These are phyloP conservation scores for Sericinus montela DNA, from an alignment of 2,888 invertebrate genomes.

Conservation along the genomic window DNA sequence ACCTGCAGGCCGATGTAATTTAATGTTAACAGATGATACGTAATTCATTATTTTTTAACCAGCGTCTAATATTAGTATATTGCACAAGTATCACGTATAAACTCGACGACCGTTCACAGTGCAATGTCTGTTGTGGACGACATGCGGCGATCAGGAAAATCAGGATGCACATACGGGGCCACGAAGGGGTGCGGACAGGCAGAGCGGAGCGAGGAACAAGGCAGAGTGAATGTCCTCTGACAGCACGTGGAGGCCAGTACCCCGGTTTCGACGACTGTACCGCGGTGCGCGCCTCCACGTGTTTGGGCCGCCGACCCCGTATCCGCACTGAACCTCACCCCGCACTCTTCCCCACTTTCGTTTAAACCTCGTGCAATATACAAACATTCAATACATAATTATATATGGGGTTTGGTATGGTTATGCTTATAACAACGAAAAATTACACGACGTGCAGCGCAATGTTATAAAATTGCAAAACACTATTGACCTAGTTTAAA, in stretches of 20 bases:
- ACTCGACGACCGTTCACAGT: constrained; percentile 61
- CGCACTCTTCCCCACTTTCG: constrained; percentile 42
- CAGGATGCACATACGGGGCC: constrained; percentile 69
- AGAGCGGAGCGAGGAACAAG: constrained; percentile 38
- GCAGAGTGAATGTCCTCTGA: constrained; percentile 50
- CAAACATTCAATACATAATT: constrained; percentile 24
- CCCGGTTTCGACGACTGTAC: constrained; percentile 57
- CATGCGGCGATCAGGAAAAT: constrained; percentile 70
- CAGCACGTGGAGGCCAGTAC: constrained; percentile 74
- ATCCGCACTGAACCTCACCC: constrained; percentile 42
- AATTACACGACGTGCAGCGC: neutral
- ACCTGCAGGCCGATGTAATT: constrained; percentile 65
- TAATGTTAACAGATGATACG: constrained; percentile 39
- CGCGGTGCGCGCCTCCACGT: constrained; percentile 76
- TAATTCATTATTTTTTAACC: constrained; percentile 37
- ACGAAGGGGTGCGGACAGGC: constrained; percentile 36
- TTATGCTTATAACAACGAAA: neutral
- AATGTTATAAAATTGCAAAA: too few species aligned
- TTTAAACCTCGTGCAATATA: constrained; percentile 27
- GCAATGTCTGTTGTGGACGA: constrained; percentile 66
- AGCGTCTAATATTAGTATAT: constrained; percentile 23
- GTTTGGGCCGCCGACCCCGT: constrained; percentile 64
- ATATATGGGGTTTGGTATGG: constrained; percentile 21
- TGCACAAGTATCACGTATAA: constrained; percentile 31
- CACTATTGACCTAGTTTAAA: too few species aligned